Evolutionary conservation across 2,888 invertebrate genomes (phyloP).

Genomic region (Saturnia pavonia): DNA sequence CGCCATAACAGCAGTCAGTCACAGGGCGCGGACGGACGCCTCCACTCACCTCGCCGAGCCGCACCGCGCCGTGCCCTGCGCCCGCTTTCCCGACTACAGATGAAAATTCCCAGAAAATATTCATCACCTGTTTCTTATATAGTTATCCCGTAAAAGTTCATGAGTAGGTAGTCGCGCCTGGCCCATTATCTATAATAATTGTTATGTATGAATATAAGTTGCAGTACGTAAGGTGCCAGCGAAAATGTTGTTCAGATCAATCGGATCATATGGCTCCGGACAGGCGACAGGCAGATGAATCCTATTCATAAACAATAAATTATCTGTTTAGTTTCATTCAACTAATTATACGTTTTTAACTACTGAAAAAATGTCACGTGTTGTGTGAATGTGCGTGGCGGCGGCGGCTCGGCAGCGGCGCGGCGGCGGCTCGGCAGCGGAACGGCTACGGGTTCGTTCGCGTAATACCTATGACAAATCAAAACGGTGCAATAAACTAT

Average conservation of each 20-base stretch:
- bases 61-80: too few species aligned
- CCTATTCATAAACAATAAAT: not conserved
- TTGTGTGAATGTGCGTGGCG: too few species aligned
- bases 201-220: not conserved
- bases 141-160: not conserved
- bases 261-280: not conserved
- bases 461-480: too few species aligned
- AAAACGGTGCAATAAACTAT: not conserved
- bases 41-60: too few species aligned
- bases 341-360: not conserved
- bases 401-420: too few species aligned
- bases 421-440: too few species aligned
- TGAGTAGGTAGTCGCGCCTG: not conserved
- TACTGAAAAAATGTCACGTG: not conserved
- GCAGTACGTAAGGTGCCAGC: not conserved
- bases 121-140: not conserved
- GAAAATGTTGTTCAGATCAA: not conserved
- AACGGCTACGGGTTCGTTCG: too few species aligned
- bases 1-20: conserved; percentile 35
- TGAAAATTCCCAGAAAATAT: not conserved
- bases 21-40: not conserved
- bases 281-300: too few species aligned
- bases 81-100: not conserved
- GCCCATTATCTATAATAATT: not conserved
- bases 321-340: not conserved